Conservation (phyloP, 2,113 vertebrate genomes). For the Crotophaga sulcirostris region DNA sequence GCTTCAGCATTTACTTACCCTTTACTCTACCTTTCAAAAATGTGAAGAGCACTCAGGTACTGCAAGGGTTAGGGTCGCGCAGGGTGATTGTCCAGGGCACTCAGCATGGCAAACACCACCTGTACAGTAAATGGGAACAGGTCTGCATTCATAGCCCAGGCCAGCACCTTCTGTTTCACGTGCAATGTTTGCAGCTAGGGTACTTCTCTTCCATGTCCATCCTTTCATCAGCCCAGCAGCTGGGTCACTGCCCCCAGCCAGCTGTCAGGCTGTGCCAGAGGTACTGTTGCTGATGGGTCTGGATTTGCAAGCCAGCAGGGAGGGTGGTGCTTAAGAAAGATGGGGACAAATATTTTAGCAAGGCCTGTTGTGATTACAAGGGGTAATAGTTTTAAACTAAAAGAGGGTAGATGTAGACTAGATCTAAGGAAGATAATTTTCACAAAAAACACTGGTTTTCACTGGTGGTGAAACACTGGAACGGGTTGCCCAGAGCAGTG, state of each 20-base stretch:
- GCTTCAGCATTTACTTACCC: not conserved
- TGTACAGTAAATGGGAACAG: not conserved
- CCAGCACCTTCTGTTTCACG: not conserved
- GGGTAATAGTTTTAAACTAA: no score
- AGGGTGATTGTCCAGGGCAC: fast-evolving
- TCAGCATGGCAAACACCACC: not conserved
- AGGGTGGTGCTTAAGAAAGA: not conserved
- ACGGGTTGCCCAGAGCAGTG: no score
- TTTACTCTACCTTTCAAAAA: not conserved
- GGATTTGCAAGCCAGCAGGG: not conserved
- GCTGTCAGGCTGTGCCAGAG: fast-evolving
- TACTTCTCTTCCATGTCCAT: not conserved
- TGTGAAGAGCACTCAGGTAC: not conserved
- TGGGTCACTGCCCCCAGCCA: fast-evolving
- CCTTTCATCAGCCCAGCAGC: not conserved
- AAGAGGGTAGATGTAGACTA: no score
- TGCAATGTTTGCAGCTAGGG: not conserved
- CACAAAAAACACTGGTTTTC: no score
- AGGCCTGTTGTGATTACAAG: no score
- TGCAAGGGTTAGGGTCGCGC: not conserved
- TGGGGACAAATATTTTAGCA: no score
- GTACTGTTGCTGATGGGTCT: fast-evolving
- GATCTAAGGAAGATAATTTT: no score
- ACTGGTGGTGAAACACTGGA: no score
- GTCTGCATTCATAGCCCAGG: not conserved